phyloP scores from a whole-genome alignment of 37 sponge, comb jelly and placozoan species.

The Cladorhizidae sp. region DNA sequence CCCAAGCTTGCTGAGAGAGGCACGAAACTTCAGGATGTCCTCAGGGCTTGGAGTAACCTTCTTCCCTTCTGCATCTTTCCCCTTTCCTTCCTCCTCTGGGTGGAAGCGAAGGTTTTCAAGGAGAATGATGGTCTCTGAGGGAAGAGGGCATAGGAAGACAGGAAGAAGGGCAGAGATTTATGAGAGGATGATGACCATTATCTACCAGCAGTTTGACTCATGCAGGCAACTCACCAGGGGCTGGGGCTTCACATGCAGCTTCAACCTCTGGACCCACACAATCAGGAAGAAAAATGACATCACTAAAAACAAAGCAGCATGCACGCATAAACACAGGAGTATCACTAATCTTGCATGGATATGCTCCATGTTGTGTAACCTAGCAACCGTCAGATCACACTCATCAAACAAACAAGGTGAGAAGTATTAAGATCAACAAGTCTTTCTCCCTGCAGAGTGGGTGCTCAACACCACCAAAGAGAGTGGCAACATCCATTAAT shows the following conservation, averaged over 20 bases:
- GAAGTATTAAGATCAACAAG: too few relatives aligned
- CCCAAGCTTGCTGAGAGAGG: constrained; percentile 87
- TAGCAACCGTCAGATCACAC: too few relatives aligned
- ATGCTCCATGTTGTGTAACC: too few relatives aligned
- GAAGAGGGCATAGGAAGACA: neutral
- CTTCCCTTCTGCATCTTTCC: constrained; percentile 80
- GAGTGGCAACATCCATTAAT: too few relatives aligned
- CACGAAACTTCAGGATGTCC: constrained; percentile 75
- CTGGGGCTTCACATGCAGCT: constrained; percentile 78
- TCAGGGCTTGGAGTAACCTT: constrained; percentile 78
- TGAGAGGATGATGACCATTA: neutral
- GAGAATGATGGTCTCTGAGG: constrained; percentile 77
- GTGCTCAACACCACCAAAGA: too few relatives aligned
- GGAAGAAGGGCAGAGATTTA: neutral
- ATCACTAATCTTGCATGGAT: too few relatives aligned
- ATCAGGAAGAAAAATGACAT: constrained; percentile 87
- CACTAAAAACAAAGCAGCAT: constrained; percentile 19
- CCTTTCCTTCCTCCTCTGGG: constrained; percentile 95
- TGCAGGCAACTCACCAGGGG: constrained; percentile 72
- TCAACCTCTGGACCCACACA: constrained; percentile 97
- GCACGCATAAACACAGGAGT: too few relatives aligned
- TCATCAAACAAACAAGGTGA: too few relatives aligned
- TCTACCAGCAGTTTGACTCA: too few relatives aligned
- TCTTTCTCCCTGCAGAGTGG: too few relatives aligned
- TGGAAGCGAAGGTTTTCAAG: constrained; percentile 98